Evolutionary conservation across 2,797 vertebrate species (phyloP), one percentile per base, ranked within the genome.

Genomic region (Danio kyathit): DNA sequence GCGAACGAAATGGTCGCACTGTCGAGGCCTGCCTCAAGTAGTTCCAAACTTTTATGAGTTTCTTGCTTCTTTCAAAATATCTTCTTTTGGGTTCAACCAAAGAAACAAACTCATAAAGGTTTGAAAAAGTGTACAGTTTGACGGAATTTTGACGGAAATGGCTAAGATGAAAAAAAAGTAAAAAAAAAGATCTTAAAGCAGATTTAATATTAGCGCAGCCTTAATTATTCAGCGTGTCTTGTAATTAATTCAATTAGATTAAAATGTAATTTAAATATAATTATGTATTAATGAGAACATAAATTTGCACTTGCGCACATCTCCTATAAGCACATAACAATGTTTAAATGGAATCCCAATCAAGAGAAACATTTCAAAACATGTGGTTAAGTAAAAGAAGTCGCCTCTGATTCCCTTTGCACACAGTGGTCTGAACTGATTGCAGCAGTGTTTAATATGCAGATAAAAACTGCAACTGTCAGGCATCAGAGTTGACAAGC

Each of bases 381-480:
- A 13, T 57, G 17, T n/a, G 7, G 12, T 7, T 46, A 11, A 61
- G 43, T 48, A 46, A 59, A 38, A 7, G 16, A 66, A 17, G 16
- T 43, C 19, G 16, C 40, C 11, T 29, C 17, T 79, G 72, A 72
- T 72, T 80, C 14, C 40, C 40, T 64, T 64, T 63, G 41, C 11
- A 29, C 4, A 51, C 10, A 17, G 43, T 46, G 1, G 7, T 8
- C 14, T 57, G 70, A 80, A 73, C 38, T 11, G 17, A 63, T 54
- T 65, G 16, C 51, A 65, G 14, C 70, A 11, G 6, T 11, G 1
- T 65, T 74, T 52, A 80, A 57, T 66, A 49, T 57, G 21, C 61
- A 74, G 70, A 73, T 65, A 65, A 49, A 79, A 79, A 71, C 56
- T n/a, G 48, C 67, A 71, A 66, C 70, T 66, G 69, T 66, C 59